Conservation (phyloP, 1,140 invertebrate genomes). For the Diachasma alloeum region DNA sequence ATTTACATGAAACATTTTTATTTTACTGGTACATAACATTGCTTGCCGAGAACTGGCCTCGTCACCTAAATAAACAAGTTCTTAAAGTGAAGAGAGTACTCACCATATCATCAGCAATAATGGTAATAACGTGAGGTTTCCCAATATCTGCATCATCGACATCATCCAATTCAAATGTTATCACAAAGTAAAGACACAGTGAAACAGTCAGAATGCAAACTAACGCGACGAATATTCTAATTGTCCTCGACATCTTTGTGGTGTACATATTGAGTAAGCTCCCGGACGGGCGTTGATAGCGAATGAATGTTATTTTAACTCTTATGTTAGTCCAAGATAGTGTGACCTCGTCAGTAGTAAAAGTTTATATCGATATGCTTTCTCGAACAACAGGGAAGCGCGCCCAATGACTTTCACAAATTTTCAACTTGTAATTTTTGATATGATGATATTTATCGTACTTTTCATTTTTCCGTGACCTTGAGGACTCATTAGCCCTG, state of each 20-base stretch:
- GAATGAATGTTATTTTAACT: background rate
- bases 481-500: background rate
- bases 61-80: too few species aligned
- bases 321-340: background rate
- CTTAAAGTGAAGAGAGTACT: background rate
- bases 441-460: background rate
- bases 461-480: background rate
- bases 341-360: slow-evolving; percentile 11
- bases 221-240: slow-evolving; percentile 13
- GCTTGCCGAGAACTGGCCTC: too few species aligned
- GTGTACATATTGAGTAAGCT: background rate
- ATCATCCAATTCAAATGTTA: background rate
- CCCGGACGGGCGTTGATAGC: background rate
- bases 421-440: background rate
- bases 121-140: background rate
- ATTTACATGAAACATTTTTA: too few species aligned
- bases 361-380: slow-evolving; percentile 18
- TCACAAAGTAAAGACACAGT: slow-evolving; percentile 8
- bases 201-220: background rate
- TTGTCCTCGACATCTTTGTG: background rate
- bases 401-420: slow-evolving; percentile 7
- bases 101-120: slow-evolving; percentile 17
- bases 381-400: slow-evolving; percentile 15
- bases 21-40: too few species aligned
- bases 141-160: background rate